phyloP scores from a whole-genome alignment of 2,888 invertebrate species.

The Coecobrya sp. region DNA sequence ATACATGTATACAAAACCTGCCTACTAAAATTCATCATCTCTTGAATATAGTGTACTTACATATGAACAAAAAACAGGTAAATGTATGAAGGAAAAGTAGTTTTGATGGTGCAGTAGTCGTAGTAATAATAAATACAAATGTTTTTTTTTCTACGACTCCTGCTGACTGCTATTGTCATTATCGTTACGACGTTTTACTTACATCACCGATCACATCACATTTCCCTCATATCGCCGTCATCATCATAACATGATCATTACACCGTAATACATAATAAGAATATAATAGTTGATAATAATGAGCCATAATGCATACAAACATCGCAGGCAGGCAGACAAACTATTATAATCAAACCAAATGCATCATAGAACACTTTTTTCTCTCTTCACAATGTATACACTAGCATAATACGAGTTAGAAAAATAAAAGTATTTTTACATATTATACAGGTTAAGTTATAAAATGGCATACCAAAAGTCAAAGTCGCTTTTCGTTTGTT shows the following conservation, averaged over 20 bases:
- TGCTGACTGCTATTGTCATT: slow-evolving; percentile 60
- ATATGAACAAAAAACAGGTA: slow-evolving; percentile 50
- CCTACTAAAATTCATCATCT: slow-evolving; percentile 48
- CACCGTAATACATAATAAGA: slow-evolving; percentile 69
- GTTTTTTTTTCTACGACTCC: slow-evolving; percentile 49
- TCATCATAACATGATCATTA: slow-evolving; percentile 70
- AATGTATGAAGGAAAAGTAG: slow-evolving; percentile 56
- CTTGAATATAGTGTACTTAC: not conserved
- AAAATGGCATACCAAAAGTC: slow-evolving; percentile 59
- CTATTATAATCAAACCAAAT: not conserved
- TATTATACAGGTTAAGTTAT: slow-evolving; percentile 63
- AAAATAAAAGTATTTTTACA: slow-evolving; percentile 55
- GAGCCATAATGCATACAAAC: slow-evolving; percentile 56
- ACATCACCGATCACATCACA: slow-evolving; percentile 61
- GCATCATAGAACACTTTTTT: slow-evolving; percentile 45
- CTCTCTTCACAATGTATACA: not conserved
- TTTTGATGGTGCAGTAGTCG: slow-evolving; percentile 32
- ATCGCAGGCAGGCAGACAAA: not conserved
- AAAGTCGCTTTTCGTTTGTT: slow-evolving; percentile 44
- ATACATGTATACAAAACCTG: slow-evolving; percentile 27
- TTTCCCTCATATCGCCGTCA: slow-evolving; percentile 52
- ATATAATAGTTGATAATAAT: slow-evolving; percentile 62
- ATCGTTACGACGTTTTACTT: slow-evolving; percentile 58
- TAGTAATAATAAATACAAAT: slow-evolving; percentile 60
- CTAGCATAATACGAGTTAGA: slow-evolving; percentile 29